Evolutionary conservation across 1,140 invertebrate genomes (phyloP).

Genomic region (Heterodera schachtii): DNA sequence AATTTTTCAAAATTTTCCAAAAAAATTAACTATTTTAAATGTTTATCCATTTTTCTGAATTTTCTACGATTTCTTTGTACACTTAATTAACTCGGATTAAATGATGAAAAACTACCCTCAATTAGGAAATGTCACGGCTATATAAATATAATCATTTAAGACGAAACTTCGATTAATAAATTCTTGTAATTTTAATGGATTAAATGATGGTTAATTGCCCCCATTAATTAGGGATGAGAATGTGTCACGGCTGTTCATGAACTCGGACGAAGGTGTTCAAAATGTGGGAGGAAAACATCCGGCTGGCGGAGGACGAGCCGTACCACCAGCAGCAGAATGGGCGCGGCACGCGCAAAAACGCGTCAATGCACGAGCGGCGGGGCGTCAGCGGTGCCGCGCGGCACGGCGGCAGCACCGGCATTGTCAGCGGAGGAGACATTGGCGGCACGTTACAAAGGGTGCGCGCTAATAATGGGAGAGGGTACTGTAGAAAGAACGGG

Average conservation of each 20-base stretch:
- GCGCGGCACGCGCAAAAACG: constrained; percentile 22
- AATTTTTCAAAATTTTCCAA: too few species aligned
- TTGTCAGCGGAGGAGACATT: not conserved
- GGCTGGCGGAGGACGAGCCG: not conserved
- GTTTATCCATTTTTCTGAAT: too few species aligned
- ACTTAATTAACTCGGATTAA: not conserved
- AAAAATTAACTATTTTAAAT: too few species aligned
- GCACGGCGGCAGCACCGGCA: not conserved
- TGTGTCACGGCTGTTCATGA: constrained; percentile 37
- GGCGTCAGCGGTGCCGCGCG: constrained; percentile 15
- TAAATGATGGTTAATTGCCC: too few species aligned
- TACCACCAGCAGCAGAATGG: constrained; percentile 4
- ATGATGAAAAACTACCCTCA: not conserved
- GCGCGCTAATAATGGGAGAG: not conserved
- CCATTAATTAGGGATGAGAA: constrained; percentile 23
- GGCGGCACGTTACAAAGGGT: constrained; percentile 15
- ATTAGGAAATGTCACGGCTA: too few species aligned
- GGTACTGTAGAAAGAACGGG: too few species aligned
- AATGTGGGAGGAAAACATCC: constrained; percentile 34
- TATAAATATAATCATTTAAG: too few species aligned
- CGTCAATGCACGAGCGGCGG: constrained; percentile 26
- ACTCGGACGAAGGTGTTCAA: constrained; percentile 42
- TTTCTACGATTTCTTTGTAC: too few species aligned
- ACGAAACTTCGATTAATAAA: too few species aligned
- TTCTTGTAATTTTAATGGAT: too few species aligned